These are phyloP conservation scores for Callithrix jacchus DNA, from an alignment of 2,113 vertebrate genomes.

Conservation along the genomic window DNA sequence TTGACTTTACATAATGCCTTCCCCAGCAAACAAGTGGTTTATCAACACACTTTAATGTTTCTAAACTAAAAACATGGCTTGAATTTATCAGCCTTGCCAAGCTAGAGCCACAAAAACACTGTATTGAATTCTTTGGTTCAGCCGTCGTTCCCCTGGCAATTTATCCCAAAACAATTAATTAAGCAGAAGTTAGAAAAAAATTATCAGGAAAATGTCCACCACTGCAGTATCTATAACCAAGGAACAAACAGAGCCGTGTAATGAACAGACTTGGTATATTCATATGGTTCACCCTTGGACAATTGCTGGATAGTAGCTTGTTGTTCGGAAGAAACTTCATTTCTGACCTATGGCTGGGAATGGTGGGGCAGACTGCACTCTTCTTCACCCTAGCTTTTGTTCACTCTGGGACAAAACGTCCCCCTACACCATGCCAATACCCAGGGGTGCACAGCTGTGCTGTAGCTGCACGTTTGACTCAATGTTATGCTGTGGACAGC, in stretches of 20 bases:
- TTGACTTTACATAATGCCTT: background rate
- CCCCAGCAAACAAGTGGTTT: background rate
- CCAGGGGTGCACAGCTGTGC: background rate
- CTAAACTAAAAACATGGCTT: background rate
- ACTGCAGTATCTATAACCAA: background rate
- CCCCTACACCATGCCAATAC: background rate
- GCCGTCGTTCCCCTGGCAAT: background rate
- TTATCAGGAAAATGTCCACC: background rate
- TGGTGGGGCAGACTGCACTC: background rate
- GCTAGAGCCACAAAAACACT: background rate
- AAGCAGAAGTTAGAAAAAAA: background rate
- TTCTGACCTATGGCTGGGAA: background rate
- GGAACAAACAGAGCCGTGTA: background rate
- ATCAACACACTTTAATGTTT: background rate
- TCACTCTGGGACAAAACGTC: background rate
- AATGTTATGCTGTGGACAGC: background rate
- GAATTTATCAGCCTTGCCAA: background rate
- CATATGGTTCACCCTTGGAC: background rate
- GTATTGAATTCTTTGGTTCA: background rate
- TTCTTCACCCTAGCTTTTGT: background rate
- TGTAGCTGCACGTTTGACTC: background rate
- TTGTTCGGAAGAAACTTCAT: background rate
- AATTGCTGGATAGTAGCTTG: background rate
- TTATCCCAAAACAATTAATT: background rate
- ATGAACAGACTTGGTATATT: background rate